Conservation (phyloP, 2,888 invertebrate species). For the Meghimatium bilineatum region DNA sequence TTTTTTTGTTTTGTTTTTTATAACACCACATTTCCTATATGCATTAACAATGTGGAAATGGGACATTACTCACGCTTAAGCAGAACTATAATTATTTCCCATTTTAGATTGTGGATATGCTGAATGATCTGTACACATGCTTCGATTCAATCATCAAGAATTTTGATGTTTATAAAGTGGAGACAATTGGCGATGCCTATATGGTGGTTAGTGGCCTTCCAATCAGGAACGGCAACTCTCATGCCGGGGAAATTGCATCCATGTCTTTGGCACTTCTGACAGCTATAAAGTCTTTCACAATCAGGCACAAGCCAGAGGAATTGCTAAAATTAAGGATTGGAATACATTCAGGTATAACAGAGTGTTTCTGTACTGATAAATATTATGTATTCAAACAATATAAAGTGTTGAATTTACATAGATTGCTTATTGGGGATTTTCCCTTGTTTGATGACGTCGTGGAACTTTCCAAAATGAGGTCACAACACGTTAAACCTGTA, state of each 20-base stretch:
- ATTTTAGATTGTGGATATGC: constrained; percentile 91
- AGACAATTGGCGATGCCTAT: constrained; percentile 75
- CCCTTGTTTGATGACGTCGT: too few species aligned
- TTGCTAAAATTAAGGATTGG: constrained; percentile 74
- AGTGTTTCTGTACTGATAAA: too few species aligned
- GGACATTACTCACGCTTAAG: too few species aligned
- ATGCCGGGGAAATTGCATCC: constrained; percentile 77
- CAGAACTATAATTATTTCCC: too few species aligned
- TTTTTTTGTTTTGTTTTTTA: too few species aligned
- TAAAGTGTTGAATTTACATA: too few species aligned
- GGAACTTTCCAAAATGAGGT: too few species aligned
- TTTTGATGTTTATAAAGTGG: constrained; percentile 97
- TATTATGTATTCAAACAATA: too few species aligned
- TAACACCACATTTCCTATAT: too few species aligned
- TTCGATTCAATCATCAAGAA: constrained; percentile 96
- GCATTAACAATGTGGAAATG: too few species aligned
- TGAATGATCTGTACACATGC: constrained; percentile 96
- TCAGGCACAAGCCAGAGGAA: constrained; percentile 70
- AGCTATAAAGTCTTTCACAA: constrained; percentile 72
- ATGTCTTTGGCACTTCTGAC: constrained; percentile 74
- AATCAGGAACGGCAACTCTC: constrained; percentile 72
- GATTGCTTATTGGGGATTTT: too few species aligned
- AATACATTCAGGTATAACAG: constrained; percentile 73
- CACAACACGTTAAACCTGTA: too few species aligned
- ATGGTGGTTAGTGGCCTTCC: constrained; percentile 77